phyloP scores from a whole-genome alignment of 2,797 vertebrate genomes.

The Thalassophryne amazonica region DNA sequence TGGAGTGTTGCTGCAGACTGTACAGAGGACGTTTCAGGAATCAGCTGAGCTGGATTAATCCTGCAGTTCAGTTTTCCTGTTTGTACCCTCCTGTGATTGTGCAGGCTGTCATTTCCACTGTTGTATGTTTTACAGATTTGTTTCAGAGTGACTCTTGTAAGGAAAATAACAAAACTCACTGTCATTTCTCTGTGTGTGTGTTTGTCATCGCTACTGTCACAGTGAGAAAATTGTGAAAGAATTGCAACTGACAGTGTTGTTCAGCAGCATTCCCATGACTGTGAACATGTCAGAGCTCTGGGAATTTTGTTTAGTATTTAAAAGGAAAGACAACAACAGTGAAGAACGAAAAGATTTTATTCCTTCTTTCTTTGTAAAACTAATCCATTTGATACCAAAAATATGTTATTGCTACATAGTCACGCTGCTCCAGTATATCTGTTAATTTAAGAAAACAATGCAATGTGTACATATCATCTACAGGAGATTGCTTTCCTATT shows the following conservation, averaged over 20 bases:
- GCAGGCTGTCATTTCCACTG: background rate
- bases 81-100: background rate
- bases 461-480: slow-evolving; percentile 76
- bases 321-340: background rate
- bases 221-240: background rate
- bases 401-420: slow-evolving; percentile 49
- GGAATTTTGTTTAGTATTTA: slow-evolving; percentile 9
- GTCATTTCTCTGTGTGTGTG: slow-evolving; percentile 8
- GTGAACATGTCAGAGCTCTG: background rate
- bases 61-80: background rate
- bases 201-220: slow-evolving; percentile 14
- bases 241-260: background rate
- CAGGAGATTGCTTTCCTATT: slow-evolving; percentile 70
- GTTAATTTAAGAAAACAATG: slow-evolving; percentile 78
- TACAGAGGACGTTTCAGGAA: background rate
- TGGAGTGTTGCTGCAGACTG: too few relatives aligned
- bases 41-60: background rate
- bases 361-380: slow-evolving; percentile 1
- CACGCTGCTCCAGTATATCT: slow-evolving; percentile 44
- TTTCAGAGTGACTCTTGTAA: slow-evolving; percentile 25
- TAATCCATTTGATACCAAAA: slow-evolving; percentile 69
- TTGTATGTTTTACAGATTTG: slow-evolving; percentile 7
- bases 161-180: background rate
- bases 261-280: slow-evolving; percentile 35
- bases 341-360: slow-evolving; percentile 34